Percentiles rank a stretch among this genome's conserved stretches.
Conservation (phyloP, 2,113 vertebrate genomes). For the Eretmochelys imbricata region DNA sequence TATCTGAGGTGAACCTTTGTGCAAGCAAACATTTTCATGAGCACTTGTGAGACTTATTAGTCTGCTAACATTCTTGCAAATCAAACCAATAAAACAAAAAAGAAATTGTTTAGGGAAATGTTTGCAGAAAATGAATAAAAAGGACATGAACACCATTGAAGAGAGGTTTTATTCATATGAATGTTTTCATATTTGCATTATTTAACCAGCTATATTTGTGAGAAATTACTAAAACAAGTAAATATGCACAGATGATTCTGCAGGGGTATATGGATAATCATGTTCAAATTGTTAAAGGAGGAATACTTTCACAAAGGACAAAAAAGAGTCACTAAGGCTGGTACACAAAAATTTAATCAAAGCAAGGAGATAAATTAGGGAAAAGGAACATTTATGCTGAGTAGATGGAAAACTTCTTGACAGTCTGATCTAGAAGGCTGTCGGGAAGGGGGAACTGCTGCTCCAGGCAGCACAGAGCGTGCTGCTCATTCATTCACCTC, state of each 20-base stretch:
- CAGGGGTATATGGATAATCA: not conserved
- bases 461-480: not conserved
- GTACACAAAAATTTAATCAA: not conserved
- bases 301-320: not conserved
- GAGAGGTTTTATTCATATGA: not conserved
- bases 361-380: not conserved
- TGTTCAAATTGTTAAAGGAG: not conserved
- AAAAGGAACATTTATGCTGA: not conserved
- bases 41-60: not conserved
- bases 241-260: not conserved
- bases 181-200: not conserved
- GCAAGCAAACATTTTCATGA: not conserved
- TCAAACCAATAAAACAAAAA: not conserved
- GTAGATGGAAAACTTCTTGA: not conserved
- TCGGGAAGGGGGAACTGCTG: not conserved
- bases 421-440: not conserved
- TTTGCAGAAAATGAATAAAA: not conserved
- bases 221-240: not conserved
- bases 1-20: not conserved
- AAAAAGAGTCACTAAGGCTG: not conserved
- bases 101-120: not conserved
- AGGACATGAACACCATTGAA: not conserved
- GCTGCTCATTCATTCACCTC: not conserved
- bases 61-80: not conserved
- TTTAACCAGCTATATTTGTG: not conserved